These are phyloP conservation scores for Trinorchestia longiramus DNA, from an alignment of 1,140 invertebrate genomes.

Conservation along the genomic window DNA sequence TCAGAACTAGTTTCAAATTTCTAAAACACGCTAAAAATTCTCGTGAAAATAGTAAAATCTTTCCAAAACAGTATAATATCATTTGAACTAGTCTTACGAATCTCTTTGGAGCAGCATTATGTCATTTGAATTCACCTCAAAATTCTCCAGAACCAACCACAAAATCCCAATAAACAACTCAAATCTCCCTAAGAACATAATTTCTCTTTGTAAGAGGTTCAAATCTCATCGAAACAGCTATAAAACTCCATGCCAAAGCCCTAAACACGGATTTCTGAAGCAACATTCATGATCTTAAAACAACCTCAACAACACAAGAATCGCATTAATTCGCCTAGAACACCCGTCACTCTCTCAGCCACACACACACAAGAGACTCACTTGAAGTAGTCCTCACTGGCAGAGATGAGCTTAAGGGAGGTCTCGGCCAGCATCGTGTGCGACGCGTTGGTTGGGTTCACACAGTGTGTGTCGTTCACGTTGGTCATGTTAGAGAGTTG, in stretches of 20 bases:
- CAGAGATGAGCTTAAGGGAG: conserved; percentile 35
- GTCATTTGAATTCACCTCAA: no score
- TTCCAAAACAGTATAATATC: no score
- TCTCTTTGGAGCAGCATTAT: no score
- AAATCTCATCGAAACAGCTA: not conserved
- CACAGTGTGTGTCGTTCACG: conserved; percentile 54
- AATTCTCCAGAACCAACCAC: no score
- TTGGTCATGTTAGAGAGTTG: not conserved
- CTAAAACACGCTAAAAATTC: no score
- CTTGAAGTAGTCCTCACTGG: conserved; percentile 62
- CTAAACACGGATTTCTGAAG: not conserved
- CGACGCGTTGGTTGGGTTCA: not conserved
- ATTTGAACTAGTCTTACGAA: no score
- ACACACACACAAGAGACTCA: not conserved
- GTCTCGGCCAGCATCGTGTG: not conserved
- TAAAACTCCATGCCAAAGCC: not conserved
- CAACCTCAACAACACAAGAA: not conserved
- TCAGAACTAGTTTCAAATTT: no score
- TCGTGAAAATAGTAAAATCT: no score
- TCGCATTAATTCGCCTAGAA: not conserved
- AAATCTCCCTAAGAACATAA: not conserved
- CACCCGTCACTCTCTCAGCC: no score
- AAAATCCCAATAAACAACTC: no score
- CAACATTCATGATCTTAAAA: not conserved
- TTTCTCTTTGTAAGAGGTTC: not conserved